Evolutionary conservation across 2,888 invertebrate genomes (phyloP), one percentile per base, ranked within the genome.

Genomic region (Leistus spinibarbis): DNA sequence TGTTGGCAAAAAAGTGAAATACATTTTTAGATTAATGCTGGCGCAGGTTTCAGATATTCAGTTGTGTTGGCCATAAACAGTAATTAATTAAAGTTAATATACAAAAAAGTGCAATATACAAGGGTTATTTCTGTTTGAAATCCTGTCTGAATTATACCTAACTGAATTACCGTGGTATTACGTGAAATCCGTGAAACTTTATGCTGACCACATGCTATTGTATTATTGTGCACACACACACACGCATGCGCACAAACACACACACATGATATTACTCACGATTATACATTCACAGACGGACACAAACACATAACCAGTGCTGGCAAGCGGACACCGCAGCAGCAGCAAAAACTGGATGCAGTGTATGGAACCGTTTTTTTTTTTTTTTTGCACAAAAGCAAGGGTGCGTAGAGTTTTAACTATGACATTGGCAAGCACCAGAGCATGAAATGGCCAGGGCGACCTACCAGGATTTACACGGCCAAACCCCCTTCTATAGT

Each of bases 351-450:
- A 70, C 70, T 62, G 62, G 62, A 53, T 70, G 70, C 63, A 62
- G 70, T 24, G n/a, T 62, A 62, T 40, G 53, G 62, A 62, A 63
- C 62, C 5, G 54, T 13, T 2, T 54, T 69, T 69, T 62, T 69
- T 69, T 24, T 62, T 60, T 10, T 23, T 16, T 23, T 10, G 27
- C 64, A 23, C 64, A 20, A 64, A 16, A 7, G 27, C 24, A 23
- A 17, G 23, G 20, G n/a, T 63, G 23, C 24, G 16, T 19, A 68
- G 24, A 68, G 22, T 68, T 56, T 68, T 56, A 70, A 70, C 70
- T 70, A 70, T 70, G 70, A 70, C 70, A 70, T 70, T 70, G 70
- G 62, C 62, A 62, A 53, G 70, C 70, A 70, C 19, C 40, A 20
- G 63, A 53, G 54, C 63, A 63, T 70, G 70, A 70, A 70, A 70